Evolutionary conservation across 2,888 invertebrate species (phyloP).

Genomic region (Panorpa germanica): DNA sequence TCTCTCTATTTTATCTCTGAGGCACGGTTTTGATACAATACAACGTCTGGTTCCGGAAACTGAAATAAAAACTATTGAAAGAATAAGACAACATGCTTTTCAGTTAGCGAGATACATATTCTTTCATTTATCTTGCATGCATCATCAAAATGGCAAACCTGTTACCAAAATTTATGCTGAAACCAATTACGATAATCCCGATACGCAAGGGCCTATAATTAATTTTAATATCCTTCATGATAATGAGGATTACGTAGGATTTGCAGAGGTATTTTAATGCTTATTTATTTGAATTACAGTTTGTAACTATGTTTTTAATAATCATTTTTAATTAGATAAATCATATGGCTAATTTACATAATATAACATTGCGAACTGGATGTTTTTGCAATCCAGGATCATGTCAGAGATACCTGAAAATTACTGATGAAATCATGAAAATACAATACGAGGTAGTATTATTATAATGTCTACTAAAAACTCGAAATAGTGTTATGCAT

Average conservation of each 20-base stretch:
- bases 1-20: slow-evolving; percentile 61
- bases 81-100: slow-evolving; percentile 56
- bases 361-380: slow-evolving; percentile 76
- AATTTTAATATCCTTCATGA: slow-evolving; percentile 71
- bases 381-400: slow-evolving; percentile 96
- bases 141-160: slow-evolving; percentile 52
- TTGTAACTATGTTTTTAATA: slow-evolving; percentile 1
- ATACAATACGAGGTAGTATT: slow-evolving; percentile 58
- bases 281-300: neutral
- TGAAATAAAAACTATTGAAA: slow-evolving; percentile 28
- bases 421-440: slow-evolving; percentile 48
- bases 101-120: slow-evolving; percentile 55
- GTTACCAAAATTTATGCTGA: slow-evolving; percentile 57
- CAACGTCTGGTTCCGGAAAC: slow-evolving; percentile 34
- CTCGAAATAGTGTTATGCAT: neutral
- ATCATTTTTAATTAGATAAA: slow-evolving; percentile 41
- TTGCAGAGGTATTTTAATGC: slow-evolving; percentile 46
- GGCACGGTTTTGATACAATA: slow-evolving; percentile 65
- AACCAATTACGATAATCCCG: slow-evolving; percentile 37
- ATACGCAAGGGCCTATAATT: slow-evolving; percentile 66
- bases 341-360: slow-evolving; percentile 72
- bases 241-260: slow-evolving; percentile 69
- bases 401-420: slow-evolving; percentile 60
- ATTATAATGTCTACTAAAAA: slow-evolving; percentile 5
- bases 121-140: slow-evolving; percentile 34